Evolutionary conservation across 2,888 invertebrate species (phyloP).

Genomic region (Pasiphila rectangulata): DNA sequence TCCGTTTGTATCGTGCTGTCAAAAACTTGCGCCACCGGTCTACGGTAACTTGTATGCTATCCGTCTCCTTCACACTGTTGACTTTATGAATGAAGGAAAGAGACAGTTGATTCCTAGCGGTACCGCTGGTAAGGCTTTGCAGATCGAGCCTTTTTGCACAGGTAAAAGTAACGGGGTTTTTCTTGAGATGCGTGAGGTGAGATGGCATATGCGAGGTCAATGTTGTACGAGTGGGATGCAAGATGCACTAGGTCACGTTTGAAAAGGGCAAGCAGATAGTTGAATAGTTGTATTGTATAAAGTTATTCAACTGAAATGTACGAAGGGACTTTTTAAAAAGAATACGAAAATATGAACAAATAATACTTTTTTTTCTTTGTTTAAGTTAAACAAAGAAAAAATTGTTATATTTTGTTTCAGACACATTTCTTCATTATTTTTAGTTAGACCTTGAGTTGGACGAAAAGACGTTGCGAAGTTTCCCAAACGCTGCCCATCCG

Average conservation of each 20-base stretch:
- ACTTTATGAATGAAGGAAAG: conserved; percentile 33
- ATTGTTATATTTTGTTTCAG: too few species aligned
- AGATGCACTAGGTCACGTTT: conserved; percentile 60
- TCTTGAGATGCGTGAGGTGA: conserved; percentile 75
- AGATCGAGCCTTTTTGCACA: conserved; percentile 79
- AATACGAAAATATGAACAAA: too few species aligned
- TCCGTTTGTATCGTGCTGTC: conserved; percentile 72
- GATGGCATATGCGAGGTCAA: conserved; percentile 54
- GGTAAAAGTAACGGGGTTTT: conserved; percentile 80
- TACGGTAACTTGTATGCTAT: conserved; percentile 50
- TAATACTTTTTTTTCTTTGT: too few species aligned
- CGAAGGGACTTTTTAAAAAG: too few species aligned
- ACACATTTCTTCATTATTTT: too few species aligned
- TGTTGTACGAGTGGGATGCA: conserved; percentile 49
- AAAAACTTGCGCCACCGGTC: conserved; percentile 78
- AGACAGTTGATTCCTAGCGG: conserved; percentile 36
- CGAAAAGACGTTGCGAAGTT: too few species aligned
- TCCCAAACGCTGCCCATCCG: too few species aligned
- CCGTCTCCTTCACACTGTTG: conserved; percentile 37
- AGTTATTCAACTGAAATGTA: conserved; percentile 37
- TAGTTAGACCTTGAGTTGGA: too few species aligned
- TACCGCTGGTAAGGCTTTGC: conserved; percentile 40
- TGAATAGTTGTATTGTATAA: conserved; percentile 29
- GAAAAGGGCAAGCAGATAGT: conserved; percentile 42
- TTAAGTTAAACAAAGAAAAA: too few species aligned